Evolutionary conservation across 1,140 invertebrate species (phyloP).

Genomic region (Scaptomyza pallida): DNA sequence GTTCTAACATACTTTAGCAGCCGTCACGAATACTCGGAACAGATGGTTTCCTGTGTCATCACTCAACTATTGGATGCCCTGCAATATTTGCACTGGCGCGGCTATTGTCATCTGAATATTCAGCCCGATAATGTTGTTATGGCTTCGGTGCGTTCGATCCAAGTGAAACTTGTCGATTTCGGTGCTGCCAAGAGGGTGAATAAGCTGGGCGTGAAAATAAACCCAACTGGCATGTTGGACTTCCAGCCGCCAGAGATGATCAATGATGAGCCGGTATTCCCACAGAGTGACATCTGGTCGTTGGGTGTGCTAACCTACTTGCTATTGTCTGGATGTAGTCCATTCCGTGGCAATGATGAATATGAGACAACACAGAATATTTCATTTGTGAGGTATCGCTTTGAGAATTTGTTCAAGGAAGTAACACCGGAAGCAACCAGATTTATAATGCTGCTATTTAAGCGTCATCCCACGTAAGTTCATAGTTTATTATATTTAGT

Average conservation of each 20-base stretch:
- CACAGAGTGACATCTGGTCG: constrained; percentile 98
- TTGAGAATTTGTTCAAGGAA: constrained; percentile 97
- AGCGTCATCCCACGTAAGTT: constrained; percentile 93
- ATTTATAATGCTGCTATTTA: constrained; percentile 97
- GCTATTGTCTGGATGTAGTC: constrained; percentile 96
- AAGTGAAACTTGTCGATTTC: constrained; percentile 97
- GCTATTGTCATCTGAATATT: constrained; percentile 95
- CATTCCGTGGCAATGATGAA: constrained; percentile 93
- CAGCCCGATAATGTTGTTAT: constrained; percentile 99
- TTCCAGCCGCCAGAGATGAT: constrained; percentile 95
- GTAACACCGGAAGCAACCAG: constrained; percentile 96
- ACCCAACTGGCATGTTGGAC: constrained; percentile 85
- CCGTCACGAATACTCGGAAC: constrained; percentile 94
- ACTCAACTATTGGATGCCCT: constrained; percentile 93
- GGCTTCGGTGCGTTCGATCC: constrained; percentile 92
- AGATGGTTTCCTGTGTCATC: constrained; percentile 93
- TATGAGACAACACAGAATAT: constrained; percentile 96
- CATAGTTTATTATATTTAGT: neutral
- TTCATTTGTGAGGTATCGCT: constrained; percentile 95
- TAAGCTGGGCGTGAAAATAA: constrained; percentile 90
- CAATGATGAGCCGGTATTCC: constrained; percentile 92
- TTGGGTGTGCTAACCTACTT: constrained; percentile 96
- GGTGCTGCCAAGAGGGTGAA: constrained; percentile 92
- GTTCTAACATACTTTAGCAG: constrained; percentile 94
- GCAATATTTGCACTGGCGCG: constrained; percentile 97